Conservation (phyloP, 2,888 invertebrate genomes). For the Biston stratarius region DNA sequence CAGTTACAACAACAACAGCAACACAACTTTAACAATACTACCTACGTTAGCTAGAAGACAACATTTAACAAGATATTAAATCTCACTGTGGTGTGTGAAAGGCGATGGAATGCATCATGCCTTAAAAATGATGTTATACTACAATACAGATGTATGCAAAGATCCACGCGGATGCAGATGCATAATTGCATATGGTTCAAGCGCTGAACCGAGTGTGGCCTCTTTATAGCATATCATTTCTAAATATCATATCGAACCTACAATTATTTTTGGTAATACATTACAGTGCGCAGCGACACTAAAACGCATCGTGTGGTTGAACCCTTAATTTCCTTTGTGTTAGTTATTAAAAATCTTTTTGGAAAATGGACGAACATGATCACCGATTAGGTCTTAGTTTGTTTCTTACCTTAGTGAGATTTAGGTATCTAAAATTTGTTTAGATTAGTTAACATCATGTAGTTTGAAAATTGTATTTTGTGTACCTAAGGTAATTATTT, state of each 20-base stretch:
- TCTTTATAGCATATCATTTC: too few species aligned
- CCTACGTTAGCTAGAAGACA: too few species aligned
- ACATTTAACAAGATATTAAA: too few species aligned
- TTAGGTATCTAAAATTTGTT: constrained; percentile 32
- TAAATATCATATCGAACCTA: not conserved
- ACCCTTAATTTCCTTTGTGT: constrained; percentile 27
- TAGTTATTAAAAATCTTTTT: constrained; percentile 37
- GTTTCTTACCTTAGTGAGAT: constrained; percentile 46
- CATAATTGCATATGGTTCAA: too few species aligned
- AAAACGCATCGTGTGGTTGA: not conserved
- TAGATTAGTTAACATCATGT: not conserved
- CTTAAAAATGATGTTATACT: too few species aligned
- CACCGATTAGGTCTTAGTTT: constrained; percentile 66
- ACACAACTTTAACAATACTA: too few species aligned
- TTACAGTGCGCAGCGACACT: not conserved
- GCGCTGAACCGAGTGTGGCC: too few species aligned
- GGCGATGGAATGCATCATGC: too few species aligned
- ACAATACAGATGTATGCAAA: not conserved
- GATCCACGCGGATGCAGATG: too few species aligned
- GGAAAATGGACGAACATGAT: constrained; percentile 69
- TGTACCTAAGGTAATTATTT: not conserved
- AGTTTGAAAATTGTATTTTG: not conserved
- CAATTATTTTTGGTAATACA: not conserved
- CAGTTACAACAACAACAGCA: too few species aligned
- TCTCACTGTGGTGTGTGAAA: too few species aligned